Evolutionary conservation across 2,113 vertebrate species (phyloP), one percentile per base, ranked within the genome.

Genomic region (Campylomormyrus numenius): DNA sequence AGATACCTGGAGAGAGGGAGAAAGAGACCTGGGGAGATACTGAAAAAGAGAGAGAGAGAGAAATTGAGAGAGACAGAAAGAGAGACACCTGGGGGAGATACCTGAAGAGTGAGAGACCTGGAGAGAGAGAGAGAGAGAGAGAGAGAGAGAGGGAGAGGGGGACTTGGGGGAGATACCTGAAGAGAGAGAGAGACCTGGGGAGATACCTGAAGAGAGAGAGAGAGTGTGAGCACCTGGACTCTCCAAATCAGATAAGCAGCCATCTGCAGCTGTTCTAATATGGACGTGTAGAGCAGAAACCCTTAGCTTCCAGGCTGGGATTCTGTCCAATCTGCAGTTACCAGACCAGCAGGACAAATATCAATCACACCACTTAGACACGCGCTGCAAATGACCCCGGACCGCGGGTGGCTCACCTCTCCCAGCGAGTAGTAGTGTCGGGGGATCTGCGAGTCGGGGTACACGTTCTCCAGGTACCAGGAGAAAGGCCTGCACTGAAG

Each of bases 371-470:
- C 42, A 46, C 5, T 35, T 74, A 74, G 39, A 39, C 3, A 66
- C 8, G 17, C 9, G 8, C 58, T 27, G 2, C 70, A 39, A 39
- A 19, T 5, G 46, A n/a, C 8, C 45, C 19, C 11, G 1, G 24
- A 1, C 45, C 13, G 31, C 11, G 49, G 2, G 17, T 5, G 62
- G 70, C 74, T 93, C 96, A 99, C 98, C 98, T 99, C 98, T 96
- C 98, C 98, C 91, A 99, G 94, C 90, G 98, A 99, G 95, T 97
- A 99, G 93, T 99, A 99, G 94, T 99, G 98, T 31, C 98, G 96
- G 91, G 98, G 98, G 94, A 99, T 99, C 95, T 99, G 98, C 48
- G 98, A 99, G 96, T 99, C 98, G 0, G 98, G 98, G 95, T 99
- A 99, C 93, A 99, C 97, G 91, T 97, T 98, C 95, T 99, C 98